Evolutionary conservation across 2,888 invertebrate genomes (phyloP).

Genomic region (Drosophila anomalata): DNA sequence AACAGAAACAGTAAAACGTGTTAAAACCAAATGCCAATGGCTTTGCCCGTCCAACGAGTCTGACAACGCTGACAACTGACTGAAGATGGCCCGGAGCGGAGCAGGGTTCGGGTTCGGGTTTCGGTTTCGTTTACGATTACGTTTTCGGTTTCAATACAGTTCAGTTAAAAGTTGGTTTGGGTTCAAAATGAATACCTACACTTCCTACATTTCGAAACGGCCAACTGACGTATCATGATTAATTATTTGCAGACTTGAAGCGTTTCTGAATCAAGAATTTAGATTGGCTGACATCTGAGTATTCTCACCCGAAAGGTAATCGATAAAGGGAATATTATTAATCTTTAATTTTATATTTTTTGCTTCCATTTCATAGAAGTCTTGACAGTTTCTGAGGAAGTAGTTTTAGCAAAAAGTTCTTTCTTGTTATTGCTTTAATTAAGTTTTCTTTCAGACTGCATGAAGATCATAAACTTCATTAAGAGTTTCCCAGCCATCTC

Average conservation of each 20-base stretch:
- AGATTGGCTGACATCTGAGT: slow-evolving; percentile 41
- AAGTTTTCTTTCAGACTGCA: slow-evolving; percentile 14
- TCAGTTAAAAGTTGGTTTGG: slow-evolving; percentile 12
- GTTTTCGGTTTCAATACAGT: slow-evolving; percentile 8
- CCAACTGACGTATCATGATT: slow-evolving; percentile 46
- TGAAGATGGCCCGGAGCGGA: slow-evolving; percentile 41
- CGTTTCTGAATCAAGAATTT: slow-evolving; percentile 41
- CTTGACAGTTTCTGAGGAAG: neutral
- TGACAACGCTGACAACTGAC: slow-evolving; percentile 48
- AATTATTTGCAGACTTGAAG: slow-evolving; percentile 61
- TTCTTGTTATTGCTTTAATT: slow-evolving; percentile 6
- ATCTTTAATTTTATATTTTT: neutral
- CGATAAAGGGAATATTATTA: neutral
- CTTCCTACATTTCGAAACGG: slow-evolving; percentile 36
- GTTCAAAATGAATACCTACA: slow-evolving; percentile 21
- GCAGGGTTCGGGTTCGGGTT: slow-evolving; percentile 5
- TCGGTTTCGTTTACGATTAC: slow-evolving; percentile 3
- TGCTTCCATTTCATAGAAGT: neutral
- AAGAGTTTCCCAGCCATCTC: slow-evolving; percentile 12
- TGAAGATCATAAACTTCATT: slow-evolving; percentile 15
- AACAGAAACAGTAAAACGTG: slow-evolving; percentile 35
- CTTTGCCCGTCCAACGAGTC: slow-evolving; percentile 29
- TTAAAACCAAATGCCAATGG: slow-evolving; percentile 49
- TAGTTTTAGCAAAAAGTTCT: neutral
- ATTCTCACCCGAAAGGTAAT: slow-evolving; percentile 6